Percentiles rank a stretch among this genome's conserved stretches.
Evolutionary conservation across 2,888 invertebrate species (phyloP).

Genomic region (Agrilus cyanescens): DNA sequence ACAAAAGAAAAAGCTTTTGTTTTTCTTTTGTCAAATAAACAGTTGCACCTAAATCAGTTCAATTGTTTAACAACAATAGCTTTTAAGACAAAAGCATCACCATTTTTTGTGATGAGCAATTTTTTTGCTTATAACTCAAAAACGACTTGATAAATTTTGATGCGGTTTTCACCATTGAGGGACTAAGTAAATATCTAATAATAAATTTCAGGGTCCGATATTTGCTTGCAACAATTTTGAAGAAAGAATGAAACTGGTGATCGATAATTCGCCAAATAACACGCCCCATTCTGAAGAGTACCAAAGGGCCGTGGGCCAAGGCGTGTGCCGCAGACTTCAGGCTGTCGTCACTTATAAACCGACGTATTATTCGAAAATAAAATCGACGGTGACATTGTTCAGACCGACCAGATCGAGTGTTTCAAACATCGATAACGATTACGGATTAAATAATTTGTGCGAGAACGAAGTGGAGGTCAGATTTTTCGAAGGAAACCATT

Average conservation of each 20-base stretch:
- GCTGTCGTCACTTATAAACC: constrained; percentile 41
- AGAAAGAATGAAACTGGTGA: constrained; percentile 42
- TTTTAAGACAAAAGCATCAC: too few relatives aligned
- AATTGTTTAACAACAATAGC: too few relatives aligned
- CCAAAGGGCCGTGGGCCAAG: constrained; percentile 31
- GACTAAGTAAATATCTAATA: constrained; percentile 16
- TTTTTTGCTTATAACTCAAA: too few relatives aligned
- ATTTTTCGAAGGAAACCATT: constrained; percentile 61
- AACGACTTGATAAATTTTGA: too few relatives aligned
- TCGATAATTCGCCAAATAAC: constrained; percentile 36
- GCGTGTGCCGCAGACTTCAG: constrained; percentile 44
- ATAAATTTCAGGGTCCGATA: constrained; percentile 33
- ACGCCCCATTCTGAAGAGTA: constrained; percentile 32
- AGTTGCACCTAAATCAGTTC: too few relatives aligned
- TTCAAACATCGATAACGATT: constrained; percentile 48
- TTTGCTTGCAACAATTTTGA: constrained; percentile 42
- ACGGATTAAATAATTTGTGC: constrained; percentile 49
- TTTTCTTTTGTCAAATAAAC: too few relatives aligned
- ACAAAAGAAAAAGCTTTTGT: too few relatives aligned
- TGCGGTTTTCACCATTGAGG: too few relatives aligned
- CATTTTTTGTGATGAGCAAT: too few relatives aligned
- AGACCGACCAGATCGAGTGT: constrained; percentile 49
- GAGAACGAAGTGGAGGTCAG: constrained; percentile 45
- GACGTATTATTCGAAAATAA: constrained; percentile 25
- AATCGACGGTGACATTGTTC: constrained; percentile 47